A percentile compares a stretch with the other conserved stretches of the same genome.
These are phyloP conservation scores for Muscicapa striata DNA, from an alignment of 2,797 vertebrate species.

Conservation along the genomic window DNA sequence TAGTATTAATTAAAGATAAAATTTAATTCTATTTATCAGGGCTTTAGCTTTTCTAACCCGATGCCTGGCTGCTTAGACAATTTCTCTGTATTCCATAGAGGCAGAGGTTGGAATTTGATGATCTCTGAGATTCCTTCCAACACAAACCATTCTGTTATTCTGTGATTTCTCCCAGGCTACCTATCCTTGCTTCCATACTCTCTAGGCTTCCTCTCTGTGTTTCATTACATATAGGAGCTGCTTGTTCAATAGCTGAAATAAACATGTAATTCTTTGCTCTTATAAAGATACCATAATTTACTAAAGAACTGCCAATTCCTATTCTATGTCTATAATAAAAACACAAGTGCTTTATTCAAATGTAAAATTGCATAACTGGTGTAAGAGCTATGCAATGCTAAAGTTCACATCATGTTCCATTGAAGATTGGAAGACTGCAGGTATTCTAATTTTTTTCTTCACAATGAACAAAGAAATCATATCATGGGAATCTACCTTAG, in stretches of 20 bases:
- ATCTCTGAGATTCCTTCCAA: neutral
- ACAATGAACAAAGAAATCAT: neutral
- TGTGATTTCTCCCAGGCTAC: neutral
- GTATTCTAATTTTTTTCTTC: neutral
- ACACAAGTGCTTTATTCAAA: neutral
- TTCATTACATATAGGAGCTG: neutral
- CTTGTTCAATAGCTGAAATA: neutral
- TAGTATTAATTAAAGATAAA: conserved; percentile 25
- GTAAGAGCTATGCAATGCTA: neutral
- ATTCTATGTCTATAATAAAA: neutral
- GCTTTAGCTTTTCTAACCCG: neutral
- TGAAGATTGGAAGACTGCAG: neutral
- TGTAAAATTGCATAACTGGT: neutral
- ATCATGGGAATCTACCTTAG: neutral
- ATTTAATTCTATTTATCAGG: neutral
- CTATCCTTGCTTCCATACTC: neutral
- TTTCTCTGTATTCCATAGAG: neutral
- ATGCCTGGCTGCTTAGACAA: neutral
- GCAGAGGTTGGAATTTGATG: fast-evolving
- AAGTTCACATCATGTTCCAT: neutral
- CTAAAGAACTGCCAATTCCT: neutral
- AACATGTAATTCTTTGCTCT: neutral
- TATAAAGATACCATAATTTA: neutral
- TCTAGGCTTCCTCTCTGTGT: neutral
- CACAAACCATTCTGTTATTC: neutral